Base-by-base conservation (phyloP, 2,797 vertebrate genomes). In the Erpetoichthys calabaricus region DNA sequence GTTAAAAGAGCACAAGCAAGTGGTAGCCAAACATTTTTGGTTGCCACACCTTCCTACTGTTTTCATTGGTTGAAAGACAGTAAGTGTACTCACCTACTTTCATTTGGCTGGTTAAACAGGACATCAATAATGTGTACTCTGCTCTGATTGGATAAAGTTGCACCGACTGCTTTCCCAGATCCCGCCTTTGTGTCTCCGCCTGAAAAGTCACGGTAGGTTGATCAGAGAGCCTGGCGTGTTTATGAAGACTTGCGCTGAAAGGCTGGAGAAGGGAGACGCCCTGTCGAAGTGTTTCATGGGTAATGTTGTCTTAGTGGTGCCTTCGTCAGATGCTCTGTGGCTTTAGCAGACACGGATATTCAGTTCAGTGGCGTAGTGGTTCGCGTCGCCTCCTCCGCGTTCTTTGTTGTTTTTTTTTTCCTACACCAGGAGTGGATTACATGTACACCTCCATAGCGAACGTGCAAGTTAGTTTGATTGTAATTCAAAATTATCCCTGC, bases 1-100 rank as follows among this genome's bases (percentile, higher is more conserved):
- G 4, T 51, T 57, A 7, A 7, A 25, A 8, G 54, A 63, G 46
- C 56, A 45, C 58, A 45, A 57, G 44, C 58, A 53, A 54, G 50
- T 25, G 43, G 6, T n/a, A 10, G 25, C 42, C 7, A 49, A 60
- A 43, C 41, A 1, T 55, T 53, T 45, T 59, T 25, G 25, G 5
- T 46, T 44, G 42, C 44, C 57, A n/a, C 62, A 70, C 50, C 73
- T 69, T 44, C 25, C 55, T 6, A 1, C n/a, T 44, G 42, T 58
- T 4, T 43, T 51, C 3, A 75, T 78, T 78, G 71, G 74, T 5
- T 57, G 3, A 58, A 1, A 0, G 25, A 4, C 9, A 3, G 3
- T 7, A 2, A 3, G 4, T 3, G 49, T 71, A 75, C 61, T 63
- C 71, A 70, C 8, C 3, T 8, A 25, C 4, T 44, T 25, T 65